Conservation (phyloP, 2,888 invertebrate species). For the Cinara cedri region DNA sequence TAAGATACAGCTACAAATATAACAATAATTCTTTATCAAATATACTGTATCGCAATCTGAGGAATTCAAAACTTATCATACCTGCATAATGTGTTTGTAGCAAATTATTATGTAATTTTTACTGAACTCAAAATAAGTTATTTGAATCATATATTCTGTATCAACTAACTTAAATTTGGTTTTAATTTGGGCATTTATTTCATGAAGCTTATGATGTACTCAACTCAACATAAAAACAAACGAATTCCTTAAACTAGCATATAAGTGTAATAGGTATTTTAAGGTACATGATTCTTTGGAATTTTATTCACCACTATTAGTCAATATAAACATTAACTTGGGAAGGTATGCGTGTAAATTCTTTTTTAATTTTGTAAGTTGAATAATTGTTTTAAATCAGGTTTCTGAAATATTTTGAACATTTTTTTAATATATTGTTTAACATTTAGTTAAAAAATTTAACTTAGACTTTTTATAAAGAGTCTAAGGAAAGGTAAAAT, state of each 20-base stretch:
- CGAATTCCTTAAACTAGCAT: constrained; percentile 41
- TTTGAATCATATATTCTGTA: background rate
- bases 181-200: constrained; percentile 21
- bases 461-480: too few species aligned
- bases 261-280: constrained; percentile 29
- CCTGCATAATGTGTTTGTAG: too few species aligned
- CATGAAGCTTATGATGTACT: constrained; percentile 8
- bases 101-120: background rate
- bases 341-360: background rate
- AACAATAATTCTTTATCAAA: too few species aligned
- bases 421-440: background rate
- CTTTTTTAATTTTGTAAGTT: background rate
- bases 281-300: background rate
- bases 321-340: background rate
- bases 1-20: too few species aligned
- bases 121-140: background rate
- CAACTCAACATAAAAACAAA: constrained; percentile 24
- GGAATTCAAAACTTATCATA: too few species aligned
- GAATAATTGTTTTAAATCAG: background rate
- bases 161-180: background rate
- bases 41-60: too few species aligned
- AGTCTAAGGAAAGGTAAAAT: too few species aligned
- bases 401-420: background rate
- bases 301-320: background rate
- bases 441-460: background rate